These are phyloP conservation scores for Bufo bufo DNA, from an alignment of 2,113 vertebrate genomes.

Conservation along the genomic window DNA sequence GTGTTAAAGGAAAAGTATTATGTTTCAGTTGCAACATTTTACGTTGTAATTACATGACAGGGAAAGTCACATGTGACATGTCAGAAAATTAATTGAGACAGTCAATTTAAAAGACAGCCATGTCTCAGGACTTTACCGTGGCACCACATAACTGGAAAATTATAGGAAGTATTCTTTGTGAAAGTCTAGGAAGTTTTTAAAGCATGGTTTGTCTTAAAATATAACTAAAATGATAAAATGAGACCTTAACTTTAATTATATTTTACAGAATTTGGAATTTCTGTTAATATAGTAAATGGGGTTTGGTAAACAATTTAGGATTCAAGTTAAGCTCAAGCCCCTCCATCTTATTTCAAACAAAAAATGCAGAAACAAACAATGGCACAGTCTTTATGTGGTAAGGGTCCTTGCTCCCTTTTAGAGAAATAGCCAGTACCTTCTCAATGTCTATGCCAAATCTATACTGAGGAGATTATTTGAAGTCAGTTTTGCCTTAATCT, in stretches of 20 bases:
- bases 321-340: too few species aligned
- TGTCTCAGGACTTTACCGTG: not conserved
- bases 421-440: too few species aligned
- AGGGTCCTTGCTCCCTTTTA: too few species aligned
- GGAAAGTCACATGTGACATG: not conserved
- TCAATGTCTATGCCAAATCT: too few species aligned
- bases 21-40: conserved; percentile 8
- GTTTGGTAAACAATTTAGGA: too few species aligned
- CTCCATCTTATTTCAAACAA: too few species aligned
- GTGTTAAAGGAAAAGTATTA: conserved; percentile 11
- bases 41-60: not conserved
- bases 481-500: too few species aligned
- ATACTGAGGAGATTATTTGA: too few species aligned
- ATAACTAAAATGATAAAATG: not conserved
- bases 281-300: too few species aligned
- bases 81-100: not conserved
- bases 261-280: not conserved
- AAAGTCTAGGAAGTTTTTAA: not conserved
- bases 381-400: not conserved
- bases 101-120: not conserved
- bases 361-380: too few species aligned
- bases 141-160: not conserved
- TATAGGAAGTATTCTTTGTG: not conserved
- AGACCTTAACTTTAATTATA: not conserved
- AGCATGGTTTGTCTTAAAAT: not conserved